Evolutionary conservation across 2,113 vertebrate genomes (phyloP).

Genomic region (Rattus norvegicus): GRCr8 NC_086023.1:62419501-62420000

Average conservation of each 20-base stretch:
- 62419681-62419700: not conserved
- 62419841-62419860: constrained; percentile 21
- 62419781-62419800: not conserved
- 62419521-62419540: not conserved
- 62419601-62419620: not conserved
- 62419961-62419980: not conserved
- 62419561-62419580: not conserved
- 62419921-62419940: not conserved
- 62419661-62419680: not conserved
- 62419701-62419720: not conserved
- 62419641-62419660: not conserved
- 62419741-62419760: not conserved
- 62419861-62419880: not conserved
- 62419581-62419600: not conserved
- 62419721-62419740: not conserved
- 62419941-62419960: not conserved
- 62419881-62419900: constrained; percentile 33
- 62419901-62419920: constrained; percentile 7
- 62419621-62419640: not conserved
- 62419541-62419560: not conserved
- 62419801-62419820: not conserved
- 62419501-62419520: not conserved
- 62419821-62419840: not conserved
- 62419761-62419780: not conserved
- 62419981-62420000: not conserved